These are phyloP conservation scores for Cheumatopsyche charites DNA, from an alignment of 1,140 invertebrate species.

Conservation along the genomic window DNA sequence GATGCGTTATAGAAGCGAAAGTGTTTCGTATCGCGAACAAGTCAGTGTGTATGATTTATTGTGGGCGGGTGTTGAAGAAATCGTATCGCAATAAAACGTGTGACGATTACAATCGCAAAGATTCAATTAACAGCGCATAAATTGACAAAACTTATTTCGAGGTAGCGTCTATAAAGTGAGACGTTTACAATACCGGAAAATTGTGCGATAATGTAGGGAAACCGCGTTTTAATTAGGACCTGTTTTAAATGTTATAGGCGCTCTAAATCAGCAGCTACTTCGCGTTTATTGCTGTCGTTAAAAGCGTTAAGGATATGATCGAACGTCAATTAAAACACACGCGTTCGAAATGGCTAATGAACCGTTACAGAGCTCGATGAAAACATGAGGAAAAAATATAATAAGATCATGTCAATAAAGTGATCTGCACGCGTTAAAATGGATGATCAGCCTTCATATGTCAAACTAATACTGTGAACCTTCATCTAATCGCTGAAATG, in stretches of 20 bases:
- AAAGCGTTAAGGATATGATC: too few species aligned
- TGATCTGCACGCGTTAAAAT: not conserved
- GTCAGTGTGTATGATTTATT: conserved; percentile 19
- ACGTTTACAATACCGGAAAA: too few species aligned
- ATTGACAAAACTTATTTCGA: too few species aligned
- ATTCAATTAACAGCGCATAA: not conserved
- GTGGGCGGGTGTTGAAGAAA: not conserved
- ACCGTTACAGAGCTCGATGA: too few species aligned
- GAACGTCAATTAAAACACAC: too few species aligned
- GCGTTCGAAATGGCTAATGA: not conserved
- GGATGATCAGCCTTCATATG: not conserved
- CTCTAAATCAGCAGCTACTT: too few species aligned
- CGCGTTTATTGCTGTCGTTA: too few species aligned
- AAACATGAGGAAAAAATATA: not conserved
- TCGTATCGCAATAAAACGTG: not conserved
- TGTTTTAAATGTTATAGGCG: not conserved
- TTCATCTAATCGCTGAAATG: too few species aligned
- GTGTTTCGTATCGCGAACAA: conserved; percentile 6
- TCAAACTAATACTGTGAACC: not conserved
- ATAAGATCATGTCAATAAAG: conserved; percentile 1
- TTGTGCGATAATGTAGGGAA: too few species aligned
- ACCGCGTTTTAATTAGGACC: not conserved
- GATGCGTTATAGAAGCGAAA: not conserved
- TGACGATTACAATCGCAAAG: not conserved
- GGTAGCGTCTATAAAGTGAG: too few species aligned